Evolutionary conservation across 2,113 vertebrate species (phyloP).

Genomic region (Danio rerio): DNA sequence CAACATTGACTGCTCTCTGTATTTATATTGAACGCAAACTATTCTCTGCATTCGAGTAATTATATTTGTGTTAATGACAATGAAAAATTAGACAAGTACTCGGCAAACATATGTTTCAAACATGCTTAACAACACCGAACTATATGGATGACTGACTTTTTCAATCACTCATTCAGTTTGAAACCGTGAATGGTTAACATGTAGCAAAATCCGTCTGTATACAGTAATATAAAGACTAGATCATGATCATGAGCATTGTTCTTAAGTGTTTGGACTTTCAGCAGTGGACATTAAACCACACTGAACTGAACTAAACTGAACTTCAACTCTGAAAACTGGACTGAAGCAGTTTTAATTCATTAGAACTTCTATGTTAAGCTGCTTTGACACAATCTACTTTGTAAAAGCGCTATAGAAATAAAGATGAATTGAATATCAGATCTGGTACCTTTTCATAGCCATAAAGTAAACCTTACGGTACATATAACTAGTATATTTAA

Average conservation of each 20-base stretch:
- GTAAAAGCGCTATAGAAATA: too few species aligned
- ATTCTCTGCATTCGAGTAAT: not conserved
- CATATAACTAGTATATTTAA: not conserved
- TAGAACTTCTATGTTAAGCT: too few species aligned
- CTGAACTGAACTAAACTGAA: too few species aligned
- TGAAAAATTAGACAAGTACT: not conserved
- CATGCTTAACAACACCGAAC: not conserved
- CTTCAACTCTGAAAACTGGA: too few species aligned
- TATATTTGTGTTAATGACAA: not conserved
- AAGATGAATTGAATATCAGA: too few species aligned
- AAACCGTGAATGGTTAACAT: slow-evolving; percentile 14
- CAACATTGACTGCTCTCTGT: not conserved
- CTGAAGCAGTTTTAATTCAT: too few species aligned
- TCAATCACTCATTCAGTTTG: not conserved
- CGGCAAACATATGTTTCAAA: slow-evolving; percentile 1
- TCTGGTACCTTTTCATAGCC: not conserved
- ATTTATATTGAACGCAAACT: not conserved
- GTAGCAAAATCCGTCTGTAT: not conserved
- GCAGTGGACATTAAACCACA: too few species aligned
- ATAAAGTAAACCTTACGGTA: not conserved
- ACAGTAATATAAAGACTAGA: not conserved
- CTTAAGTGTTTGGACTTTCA: too few species aligned
- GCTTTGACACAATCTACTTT: too few species aligned
- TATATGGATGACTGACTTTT: not conserved
- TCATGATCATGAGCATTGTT: not conserved